Evolutionary conservation across 2,888 invertebrate genomes (phyloP), one percentile per base, ranked within the genome.

Genomic region (Apodemia mormo): DNA sequence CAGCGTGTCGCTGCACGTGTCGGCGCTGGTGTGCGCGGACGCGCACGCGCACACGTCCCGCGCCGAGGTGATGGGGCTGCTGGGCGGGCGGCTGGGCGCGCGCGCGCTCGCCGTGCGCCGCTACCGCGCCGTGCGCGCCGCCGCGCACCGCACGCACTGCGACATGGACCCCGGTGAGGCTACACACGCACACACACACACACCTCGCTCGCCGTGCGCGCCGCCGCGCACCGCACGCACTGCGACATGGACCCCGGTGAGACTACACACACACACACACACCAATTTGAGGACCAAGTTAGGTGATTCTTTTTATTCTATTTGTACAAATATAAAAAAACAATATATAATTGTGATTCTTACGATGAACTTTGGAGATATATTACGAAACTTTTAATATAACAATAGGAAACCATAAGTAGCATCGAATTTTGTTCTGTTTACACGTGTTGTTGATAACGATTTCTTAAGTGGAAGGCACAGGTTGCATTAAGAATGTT

Each of bases 231-330:
- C 69, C 94, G 94, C 69, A 95, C 96, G 69, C 96, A 96, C 87
- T 96, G 96, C 83, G 96, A 97, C 77, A 96, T 96, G 96, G 96
- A 96, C 78, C 96, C 96, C 1, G 95, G 95, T 95, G 74, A 66
- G 66, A 37, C 37, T 52, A 22, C 22, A 22, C 22, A 22, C 22
- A 22, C 22, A 22, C 22, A 22, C 22, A 22, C 22, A 22, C 22
- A 22, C 22, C n/a, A n/a, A n/a, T n/a, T n/a, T n/a, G n/a, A n/a
- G n/a, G n/a, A n/a, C n/a, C n/a, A n/a, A n/a, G n/a, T n/a, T n/a
- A n/a, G n/a, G n/a, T n/a, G n/a, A n/a, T n/a, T n/a, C n/a, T n/a
- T n/a, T n/a, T n/a, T n/a, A n/a, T n/a, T n/a, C n/a, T n/a, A n/a
- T n/a, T n/a, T n/a, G n/a, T n/a, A n/a, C n/a, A n/a, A n/a, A n/a